Evolutionary conservation across 2,888 invertebrate genomes (phyloP).

Genomic region (Orthonychiurus folsomi): DNA sequence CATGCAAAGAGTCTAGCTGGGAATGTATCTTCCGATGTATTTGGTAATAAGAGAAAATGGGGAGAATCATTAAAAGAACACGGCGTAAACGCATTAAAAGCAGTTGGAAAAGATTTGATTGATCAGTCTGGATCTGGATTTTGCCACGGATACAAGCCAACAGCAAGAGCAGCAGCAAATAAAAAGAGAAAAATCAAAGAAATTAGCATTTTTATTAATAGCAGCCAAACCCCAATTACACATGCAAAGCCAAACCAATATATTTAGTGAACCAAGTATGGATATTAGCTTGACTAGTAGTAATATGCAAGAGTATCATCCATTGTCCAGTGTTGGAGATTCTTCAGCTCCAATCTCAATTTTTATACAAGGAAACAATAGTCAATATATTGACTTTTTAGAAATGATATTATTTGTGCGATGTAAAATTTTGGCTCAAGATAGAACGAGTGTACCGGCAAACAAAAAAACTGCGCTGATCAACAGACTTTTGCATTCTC

Average conservation of each 20-base stretch:
- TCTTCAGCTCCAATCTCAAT: background rate
- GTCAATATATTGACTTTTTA: background rate
- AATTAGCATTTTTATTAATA: background rate
- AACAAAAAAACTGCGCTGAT: no score
- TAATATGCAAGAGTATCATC: background rate
- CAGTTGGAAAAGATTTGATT: background rate
- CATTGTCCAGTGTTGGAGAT: background rate
- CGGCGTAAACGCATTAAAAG: background rate
- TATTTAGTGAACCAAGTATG: background rate
- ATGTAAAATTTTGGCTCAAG: background rate
- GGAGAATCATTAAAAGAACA: background rate
- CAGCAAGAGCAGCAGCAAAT: background rate
- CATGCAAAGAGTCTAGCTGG: background rate
- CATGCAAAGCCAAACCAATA: background rate
- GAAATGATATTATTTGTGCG: background rate
- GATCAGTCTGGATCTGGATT: background rate
- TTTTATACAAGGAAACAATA: background rate
- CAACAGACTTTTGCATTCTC: no score
- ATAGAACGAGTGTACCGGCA: background rate
- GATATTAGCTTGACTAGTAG: background rate
- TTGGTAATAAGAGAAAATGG: background rate
- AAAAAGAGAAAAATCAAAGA: no score
- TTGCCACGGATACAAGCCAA: no score
- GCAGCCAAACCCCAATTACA: background rate
- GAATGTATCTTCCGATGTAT: background rate